A percentile compares a stretch with the other conserved stretches of the same genome.
Conservation (phyloP, 2,797 vertebrate species). For the Streptopelia turtur region DNA sequence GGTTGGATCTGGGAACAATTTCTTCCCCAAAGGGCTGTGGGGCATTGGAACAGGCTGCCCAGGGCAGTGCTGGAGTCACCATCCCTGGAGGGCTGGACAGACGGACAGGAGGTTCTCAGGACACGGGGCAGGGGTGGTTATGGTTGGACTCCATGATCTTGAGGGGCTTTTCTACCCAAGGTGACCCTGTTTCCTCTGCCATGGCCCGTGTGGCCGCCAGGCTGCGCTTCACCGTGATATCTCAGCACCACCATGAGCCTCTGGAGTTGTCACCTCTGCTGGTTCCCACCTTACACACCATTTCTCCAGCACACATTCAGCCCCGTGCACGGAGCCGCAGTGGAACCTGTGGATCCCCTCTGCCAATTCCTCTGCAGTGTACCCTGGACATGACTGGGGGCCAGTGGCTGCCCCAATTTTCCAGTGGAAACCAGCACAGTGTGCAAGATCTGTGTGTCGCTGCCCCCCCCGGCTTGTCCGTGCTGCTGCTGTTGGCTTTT, state of each 20-base stretch:
- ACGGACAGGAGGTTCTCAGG: no score
- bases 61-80: no score
- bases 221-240: no score
- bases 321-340: accelerated
- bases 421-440: accelerated
- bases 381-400: background rate
- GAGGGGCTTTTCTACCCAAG: no score
- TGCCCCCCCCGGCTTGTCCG: accelerated
- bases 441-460: accelerated
- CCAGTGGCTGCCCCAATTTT: accelerated
- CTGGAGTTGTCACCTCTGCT: accelerated
- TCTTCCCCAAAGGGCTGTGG: no score
- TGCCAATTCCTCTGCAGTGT: accelerated
- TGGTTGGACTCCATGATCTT: no score
- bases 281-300: background rate
- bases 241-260: accelerated
- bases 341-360: accelerated
- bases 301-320: accelerated
- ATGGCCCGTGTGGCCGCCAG: accelerated
- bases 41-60: no score
- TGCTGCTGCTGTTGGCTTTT: background rate
- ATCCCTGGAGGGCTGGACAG: no score
- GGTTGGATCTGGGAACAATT: no score
- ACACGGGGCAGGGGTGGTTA: no score
- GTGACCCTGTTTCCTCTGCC: no score